These are phyloP conservation scores for Lasiurus borealis DNA, from an alignment of 2,113 vertebrate genomes.

Conservation along the genomic window DNA sequence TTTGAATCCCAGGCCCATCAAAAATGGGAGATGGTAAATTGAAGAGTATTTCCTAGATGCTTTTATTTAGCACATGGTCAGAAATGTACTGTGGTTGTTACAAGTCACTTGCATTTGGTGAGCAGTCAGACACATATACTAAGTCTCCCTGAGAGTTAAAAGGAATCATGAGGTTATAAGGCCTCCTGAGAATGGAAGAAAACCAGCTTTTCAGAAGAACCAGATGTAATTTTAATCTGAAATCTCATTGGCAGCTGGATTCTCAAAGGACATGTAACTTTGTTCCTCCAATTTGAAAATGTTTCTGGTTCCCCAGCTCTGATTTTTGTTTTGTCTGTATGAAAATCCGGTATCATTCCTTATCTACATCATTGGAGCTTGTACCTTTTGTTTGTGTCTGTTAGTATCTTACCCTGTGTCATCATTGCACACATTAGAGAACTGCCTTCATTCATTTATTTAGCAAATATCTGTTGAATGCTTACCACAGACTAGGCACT, in stretches of 20 bases:
- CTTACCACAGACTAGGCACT: background rate
- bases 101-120: background rate
- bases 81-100: background rate
- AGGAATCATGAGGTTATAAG: background rate
- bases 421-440: background rate
- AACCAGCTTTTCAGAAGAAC: background rate
- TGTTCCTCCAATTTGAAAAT: slow-evolving; percentile 11
- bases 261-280: background rate
- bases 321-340: background rate
- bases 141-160: background rate
- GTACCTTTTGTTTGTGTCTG: background rate
- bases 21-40: background rate
- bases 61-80: slow-evolving; percentile 8
- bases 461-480: background rate
- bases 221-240: slow-evolving; percentile 6
- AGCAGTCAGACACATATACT: background rate
- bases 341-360: background rate
- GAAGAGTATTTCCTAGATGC: background rate
- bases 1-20: background rate
- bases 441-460: background rate
- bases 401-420: background rate
- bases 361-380: background rate
- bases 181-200: background rate
- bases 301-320: background rate
- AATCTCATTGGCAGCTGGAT: background rate